phyloP scores from a whole-genome alignment of 1,140 invertebrate species.

The Drosophila tristis region DNA sequence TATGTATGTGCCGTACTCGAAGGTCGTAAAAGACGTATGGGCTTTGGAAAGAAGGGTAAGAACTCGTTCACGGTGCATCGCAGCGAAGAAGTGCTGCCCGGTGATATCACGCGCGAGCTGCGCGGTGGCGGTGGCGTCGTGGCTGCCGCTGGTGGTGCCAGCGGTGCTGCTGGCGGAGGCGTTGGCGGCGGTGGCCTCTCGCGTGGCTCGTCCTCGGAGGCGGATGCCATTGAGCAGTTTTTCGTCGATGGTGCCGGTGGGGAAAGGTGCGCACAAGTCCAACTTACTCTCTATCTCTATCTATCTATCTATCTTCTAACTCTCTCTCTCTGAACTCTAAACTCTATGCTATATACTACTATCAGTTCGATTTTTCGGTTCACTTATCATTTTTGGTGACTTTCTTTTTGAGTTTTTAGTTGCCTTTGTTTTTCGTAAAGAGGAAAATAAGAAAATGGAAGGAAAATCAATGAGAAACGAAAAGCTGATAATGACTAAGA shows the following conservation, averaged over 20 bases:
- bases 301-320: constrained; percentile 41
- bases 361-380: constrained; percentile 56
- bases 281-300: constrained; percentile 57
- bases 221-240: constrained; percentile 93
- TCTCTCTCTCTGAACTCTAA: constrained; percentile 23
- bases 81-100: constrained; percentile 96
- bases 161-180: constrained; percentile 41
- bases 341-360: constrained; percentile 55
- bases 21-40: constrained; percentile 97
- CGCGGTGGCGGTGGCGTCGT: constrained; percentile 45
- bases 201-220: constrained; percentile 95
- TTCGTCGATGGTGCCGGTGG: constrained; percentile 88
- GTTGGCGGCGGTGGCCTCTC: constrained; percentile 86
- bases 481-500: constrained; percentile 24
- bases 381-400: constrained; percentile 41
- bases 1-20: constrained; percentile 70
- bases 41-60: constrained; percentile 97
- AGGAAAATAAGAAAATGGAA: constrained; percentile 25
- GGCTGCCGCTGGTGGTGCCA: constrained; percentile 36
- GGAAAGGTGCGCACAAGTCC: constrained; percentile 88
- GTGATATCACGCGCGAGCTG: constrained; percentile 86
- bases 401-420: constrained; percentile 61
- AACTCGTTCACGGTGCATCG: constrained; percentile 97
- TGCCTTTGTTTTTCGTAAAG: constrained; percentile 35
- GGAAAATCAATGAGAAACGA: constrained; percentile 12